Conservation (phyloP, 1,140 invertebrate genomes). For the Aphelinus atriplicis region DNA sequence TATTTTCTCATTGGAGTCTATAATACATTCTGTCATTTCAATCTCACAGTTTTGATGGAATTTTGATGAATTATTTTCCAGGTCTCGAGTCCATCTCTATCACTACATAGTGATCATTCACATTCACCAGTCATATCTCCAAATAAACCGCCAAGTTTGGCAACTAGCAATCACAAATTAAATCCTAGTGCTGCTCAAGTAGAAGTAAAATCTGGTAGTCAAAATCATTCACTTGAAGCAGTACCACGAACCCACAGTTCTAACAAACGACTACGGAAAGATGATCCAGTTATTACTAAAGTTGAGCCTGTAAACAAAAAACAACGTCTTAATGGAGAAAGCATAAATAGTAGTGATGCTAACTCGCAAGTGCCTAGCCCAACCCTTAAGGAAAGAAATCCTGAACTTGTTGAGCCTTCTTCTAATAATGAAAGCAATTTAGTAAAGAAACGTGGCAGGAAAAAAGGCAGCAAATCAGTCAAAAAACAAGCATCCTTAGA, state of each 20-base stretch:
- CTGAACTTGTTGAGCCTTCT: constrained; percentile 45
- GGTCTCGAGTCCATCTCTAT: constrained; percentile 61
- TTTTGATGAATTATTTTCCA: constrained; percentile 36
- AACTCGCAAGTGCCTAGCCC: constrained; percentile 66
- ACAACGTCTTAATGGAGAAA: constrained; percentile 62
- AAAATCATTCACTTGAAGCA: constrained; percentile 62
- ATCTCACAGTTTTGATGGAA: neutral
- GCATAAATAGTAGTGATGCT: constrained; percentile 51
- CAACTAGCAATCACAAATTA: constrained; percentile 54
- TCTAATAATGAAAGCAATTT: constrained; percentile 52
- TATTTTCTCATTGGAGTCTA: neutral
- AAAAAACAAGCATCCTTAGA: constrained; percentile 66
- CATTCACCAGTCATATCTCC: constrained; percentile 59
- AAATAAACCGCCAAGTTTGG: constrained; percentile 51
- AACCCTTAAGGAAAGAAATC: constrained; percentile 44
- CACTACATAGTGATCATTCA: constrained; percentile 59
- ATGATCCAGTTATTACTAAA: constrained; percentile 46
- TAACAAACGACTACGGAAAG: constrained; percentile 72
- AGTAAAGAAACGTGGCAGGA: constrained; percentile 74
- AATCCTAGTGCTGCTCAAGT: constrained; percentile 50
- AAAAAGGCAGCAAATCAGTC: constrained; percentile 75
- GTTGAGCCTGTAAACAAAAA: constrained; percentile 49
- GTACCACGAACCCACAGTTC: constrained; percentile 72
- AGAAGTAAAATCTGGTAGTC: constrained; percentile 40
- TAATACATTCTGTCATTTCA: neutral